A percentile compares a stretch with the other conserved stretches of the same genome.
Evolutionary conservation across 1,140 invertebrate genomes (phyloP).

Genomic region (Acromyrmex echinatior): DNA sequence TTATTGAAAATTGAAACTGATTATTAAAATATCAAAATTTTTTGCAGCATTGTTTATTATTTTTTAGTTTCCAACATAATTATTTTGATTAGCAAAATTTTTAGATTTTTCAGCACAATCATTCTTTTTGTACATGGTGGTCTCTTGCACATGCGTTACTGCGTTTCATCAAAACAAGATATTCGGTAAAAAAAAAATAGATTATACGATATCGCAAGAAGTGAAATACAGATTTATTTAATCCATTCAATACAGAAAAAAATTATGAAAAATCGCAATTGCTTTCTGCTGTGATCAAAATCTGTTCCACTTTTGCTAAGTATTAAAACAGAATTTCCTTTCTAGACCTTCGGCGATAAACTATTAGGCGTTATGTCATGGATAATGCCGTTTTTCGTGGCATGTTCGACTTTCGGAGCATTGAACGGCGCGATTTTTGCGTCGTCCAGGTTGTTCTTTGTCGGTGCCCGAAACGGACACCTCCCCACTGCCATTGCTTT

Average conservation of each 20-base stretch:
- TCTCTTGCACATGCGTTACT: neutral
- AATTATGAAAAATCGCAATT: neutral
- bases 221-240: neutral
- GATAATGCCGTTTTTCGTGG: slow-evolving; percentile 95
- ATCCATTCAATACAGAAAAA: neutral
- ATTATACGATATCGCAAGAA: neutral
- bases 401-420: slow-evolving; percentile 94
- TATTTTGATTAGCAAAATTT: no score
- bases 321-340: slow-evolving; percentile 48
- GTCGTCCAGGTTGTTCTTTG: slow-evolving; percentile 96
- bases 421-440: slow-evolving; percentile 96
- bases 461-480: slow-evolving; percentile 96
- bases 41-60: no score
- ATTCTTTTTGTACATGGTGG: no score
- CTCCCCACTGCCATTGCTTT: slow-evolving; percentile 94
- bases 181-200: neutral
- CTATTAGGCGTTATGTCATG: slow-evolving; percentile 91
- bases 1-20: no score
- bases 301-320: slow-evolving; percentile 12
- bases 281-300: slow-evolving; percentile 3
- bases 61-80: no score
- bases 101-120: no score
- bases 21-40: no score
- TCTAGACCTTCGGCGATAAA: slow-evolving; percentile 93
- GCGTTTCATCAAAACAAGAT: neutral